Evolutionary conservation across 2,113 vertebrate genomes (phyloP).

Genomic region (Perccottus glenii): DNA sequence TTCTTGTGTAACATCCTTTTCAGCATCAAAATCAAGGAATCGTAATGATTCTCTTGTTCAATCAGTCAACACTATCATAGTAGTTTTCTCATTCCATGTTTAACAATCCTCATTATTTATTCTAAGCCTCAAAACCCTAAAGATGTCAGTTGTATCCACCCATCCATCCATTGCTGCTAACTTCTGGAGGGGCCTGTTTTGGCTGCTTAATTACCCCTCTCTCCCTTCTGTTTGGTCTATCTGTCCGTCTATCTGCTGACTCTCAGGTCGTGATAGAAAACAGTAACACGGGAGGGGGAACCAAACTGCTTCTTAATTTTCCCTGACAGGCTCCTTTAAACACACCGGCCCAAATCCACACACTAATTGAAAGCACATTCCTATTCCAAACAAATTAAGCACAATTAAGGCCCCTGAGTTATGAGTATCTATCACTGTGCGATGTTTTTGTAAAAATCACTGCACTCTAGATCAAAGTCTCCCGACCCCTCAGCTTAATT

Average conservation of each 20-base stretch:
- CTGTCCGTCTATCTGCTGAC: constrained; percentile 55
- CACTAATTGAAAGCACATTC: constrained; percentile 99
- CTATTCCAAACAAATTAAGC: constrained; percentile 99
- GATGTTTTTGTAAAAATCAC: constrained; percentile 99
- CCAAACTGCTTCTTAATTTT: constrained; percentile 98
- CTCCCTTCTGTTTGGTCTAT: constrained; percentile 64
- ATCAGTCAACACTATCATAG: no score
- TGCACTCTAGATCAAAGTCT: constrained; percentile 98
- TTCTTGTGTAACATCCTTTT: no score
- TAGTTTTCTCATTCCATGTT: no score
- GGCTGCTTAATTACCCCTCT: constrained; percentile 60
- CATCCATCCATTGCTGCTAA: constrained; percentile 51
- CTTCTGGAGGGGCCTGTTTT: constrained; percentile 54
- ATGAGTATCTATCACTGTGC: constrained; percentile 98
- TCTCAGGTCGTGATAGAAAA: constrained; percentile 88
- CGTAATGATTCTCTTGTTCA: no score
- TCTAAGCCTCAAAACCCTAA: constrained; percentile 7
- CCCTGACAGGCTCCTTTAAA: constrained; percentile 98
- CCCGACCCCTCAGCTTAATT: constrained; percentile 93
- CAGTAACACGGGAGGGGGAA: constrained; percentile 88
- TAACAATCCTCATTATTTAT: constrained; percentile 14
- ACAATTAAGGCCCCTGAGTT: constrained; percentile 99
- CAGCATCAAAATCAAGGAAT: no score
- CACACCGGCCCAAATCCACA: constrained; percentile 87
- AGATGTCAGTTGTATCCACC: constrained; percentile 27